These are phyloP conservation scores for Prunella fulvescens DNA, from an alignment of 2,113 vertebrate genomes.

Conservation along the genomic window DNA sequence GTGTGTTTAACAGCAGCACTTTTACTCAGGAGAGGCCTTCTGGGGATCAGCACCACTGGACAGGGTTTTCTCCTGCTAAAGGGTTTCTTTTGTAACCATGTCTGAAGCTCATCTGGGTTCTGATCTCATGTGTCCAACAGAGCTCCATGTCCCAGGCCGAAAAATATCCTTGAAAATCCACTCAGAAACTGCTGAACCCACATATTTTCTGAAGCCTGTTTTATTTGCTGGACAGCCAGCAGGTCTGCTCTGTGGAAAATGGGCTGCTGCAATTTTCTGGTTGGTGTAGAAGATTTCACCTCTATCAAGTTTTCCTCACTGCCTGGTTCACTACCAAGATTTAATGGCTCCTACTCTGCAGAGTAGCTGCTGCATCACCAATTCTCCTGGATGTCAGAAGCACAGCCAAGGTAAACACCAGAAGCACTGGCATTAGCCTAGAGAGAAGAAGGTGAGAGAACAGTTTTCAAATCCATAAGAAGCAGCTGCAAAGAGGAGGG, in stretches of 20 bases:
- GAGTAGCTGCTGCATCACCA: background rate
- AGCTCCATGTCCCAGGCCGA: background rate
- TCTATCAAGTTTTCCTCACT: background rate
- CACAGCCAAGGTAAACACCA: background rate
- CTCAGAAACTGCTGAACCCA: background rate
- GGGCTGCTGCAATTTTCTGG: background rate
- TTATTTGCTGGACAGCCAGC: background rate
- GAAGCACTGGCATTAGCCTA: background rate
- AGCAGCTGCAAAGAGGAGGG: background rate
- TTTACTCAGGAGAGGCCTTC: background rate
- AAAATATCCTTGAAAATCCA: background rate
- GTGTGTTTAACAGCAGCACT: background rate
- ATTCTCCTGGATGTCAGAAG: background rate
- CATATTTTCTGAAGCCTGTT: background rate
- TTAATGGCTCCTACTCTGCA: background rate
- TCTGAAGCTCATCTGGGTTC: background rate
- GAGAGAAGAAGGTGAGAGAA: background rate
- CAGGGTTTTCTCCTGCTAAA: background rate
- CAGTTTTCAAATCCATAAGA: background rate
- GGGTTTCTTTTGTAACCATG: accelerated
- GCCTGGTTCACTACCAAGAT: background rate
- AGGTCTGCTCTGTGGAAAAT: background rate
- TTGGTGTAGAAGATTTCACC: background rate
- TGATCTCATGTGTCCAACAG: background rate
- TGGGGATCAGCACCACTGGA: background rate